These are phyloP conservation scores for Thinocorus orbignyianus DNA, from an alignment of 2,113 vertebrate species.

Conservation along the genomic window DNA sequence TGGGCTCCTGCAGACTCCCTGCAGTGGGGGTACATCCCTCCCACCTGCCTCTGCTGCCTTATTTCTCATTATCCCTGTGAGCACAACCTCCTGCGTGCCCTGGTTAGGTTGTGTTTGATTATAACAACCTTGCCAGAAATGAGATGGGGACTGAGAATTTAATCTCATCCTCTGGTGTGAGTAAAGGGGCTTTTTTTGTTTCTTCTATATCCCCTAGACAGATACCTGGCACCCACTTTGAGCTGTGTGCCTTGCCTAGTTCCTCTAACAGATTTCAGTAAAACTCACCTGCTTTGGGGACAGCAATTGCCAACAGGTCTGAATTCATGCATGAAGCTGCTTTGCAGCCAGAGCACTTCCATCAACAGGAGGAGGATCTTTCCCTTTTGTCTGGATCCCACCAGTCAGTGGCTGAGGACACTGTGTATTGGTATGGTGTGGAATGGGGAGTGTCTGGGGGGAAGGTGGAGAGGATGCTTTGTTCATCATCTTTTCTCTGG, in stretches of 20 bases:
- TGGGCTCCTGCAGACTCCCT: no score
- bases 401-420: background rate
- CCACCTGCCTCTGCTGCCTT: background rate
- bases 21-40: background rate
- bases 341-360: background rate
- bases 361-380: background rate
- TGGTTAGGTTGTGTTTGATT: background rate
- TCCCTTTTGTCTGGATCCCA: background rate
- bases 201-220: background rate
- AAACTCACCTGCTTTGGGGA: background rate
- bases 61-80: background rate
- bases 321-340: background rate
- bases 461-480: background rate
- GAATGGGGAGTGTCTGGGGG: background rate
- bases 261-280: background rate
- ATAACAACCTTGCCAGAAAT: background rate
- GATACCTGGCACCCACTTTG: rapidly evolving
- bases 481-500: background rate
- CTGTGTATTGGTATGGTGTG: background rate
- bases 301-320: background rate
- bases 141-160: background rate
- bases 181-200: background rate
- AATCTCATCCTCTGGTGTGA: background rate
- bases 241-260: background rate
- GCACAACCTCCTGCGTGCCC: background rate